Percentiles rank a stretch among this genome's conserved stretches.
phyloP scores from a whole-genome alignment of 2,113 vertebrate species.

The Argyrosomus japonicus region DNA sequence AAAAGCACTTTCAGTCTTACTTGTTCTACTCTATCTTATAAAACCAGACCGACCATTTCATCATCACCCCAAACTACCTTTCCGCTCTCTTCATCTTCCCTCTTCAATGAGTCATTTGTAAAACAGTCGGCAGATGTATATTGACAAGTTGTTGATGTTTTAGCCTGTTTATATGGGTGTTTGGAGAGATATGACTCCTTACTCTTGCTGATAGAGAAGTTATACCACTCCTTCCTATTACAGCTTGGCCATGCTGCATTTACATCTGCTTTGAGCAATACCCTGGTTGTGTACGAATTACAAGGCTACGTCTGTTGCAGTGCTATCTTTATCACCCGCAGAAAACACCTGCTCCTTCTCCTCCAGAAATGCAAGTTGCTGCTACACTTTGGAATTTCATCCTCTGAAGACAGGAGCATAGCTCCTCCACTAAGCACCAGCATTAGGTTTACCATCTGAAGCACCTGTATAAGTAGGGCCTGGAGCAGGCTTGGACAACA shows the following conservation, averaged over 20 bases:
- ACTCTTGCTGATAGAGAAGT: conserved; percentile 4
- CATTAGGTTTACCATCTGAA: conserved; percentile 23
- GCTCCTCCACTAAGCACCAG: not conserved
- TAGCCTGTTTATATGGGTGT: not conserved
- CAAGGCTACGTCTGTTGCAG: conserved; percentile 27
- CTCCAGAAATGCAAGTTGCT: conserved; percentile 10
- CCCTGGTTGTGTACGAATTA: not conserved
- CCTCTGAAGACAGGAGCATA: not conserved
- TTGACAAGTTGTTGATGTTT: no score
- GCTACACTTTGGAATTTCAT: conserved; percentile 5
- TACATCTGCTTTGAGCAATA: conserved; percentile 12
- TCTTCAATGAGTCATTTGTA: conserved; percentile 5
- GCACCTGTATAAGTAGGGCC: conserved; percentile 24
- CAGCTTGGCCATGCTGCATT: not conserved
- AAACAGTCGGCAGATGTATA: not conserved
- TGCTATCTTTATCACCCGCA: conserved; percentile 24
- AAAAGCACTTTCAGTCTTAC: not conserved
- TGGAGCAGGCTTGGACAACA: not conserved
- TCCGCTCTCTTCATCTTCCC: not conserved
- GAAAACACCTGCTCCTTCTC: conserved; percentile 24
- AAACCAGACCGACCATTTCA: conserved; percentile 1
- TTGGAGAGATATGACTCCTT: not conserved
- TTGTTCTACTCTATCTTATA: conserved; percentile 7
- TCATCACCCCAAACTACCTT: not conserved
- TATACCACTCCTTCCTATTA: not conserved